These are phyloP conservation scores for Neomicropteryx cornuta DNA, from an alignment of 1,140 invertebrate species.

Conservation along the genomic window DNA sequence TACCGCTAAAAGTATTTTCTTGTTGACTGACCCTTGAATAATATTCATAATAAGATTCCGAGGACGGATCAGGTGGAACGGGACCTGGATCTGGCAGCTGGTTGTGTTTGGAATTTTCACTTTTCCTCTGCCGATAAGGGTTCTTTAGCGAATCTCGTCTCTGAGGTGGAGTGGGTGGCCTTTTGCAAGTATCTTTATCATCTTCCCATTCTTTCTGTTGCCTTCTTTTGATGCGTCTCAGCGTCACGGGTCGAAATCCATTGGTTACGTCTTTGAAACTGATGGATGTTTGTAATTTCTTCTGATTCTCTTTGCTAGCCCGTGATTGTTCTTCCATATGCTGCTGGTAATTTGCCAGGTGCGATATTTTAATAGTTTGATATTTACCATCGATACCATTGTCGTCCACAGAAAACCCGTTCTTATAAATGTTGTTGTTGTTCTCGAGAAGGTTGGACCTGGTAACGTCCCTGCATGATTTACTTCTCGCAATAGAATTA, in stretches of 20 bases:
- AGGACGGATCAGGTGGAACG: slow-evolving; percentile 30
- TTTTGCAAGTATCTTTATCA: slow-evolving; percentile 28
- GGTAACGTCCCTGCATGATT: slow-evolving; percentile 36
- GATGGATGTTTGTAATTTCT: slow-evolving; percentile 38
- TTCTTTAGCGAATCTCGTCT: slow-evolving; percentile 38
- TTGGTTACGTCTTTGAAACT: slow-evolving; percentile 45
- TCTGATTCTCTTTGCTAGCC: slow-evolving; percentile 31
- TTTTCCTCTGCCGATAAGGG: slow-evolving; percentile 35
- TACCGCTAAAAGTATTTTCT: slow-evolving; percentile 36
- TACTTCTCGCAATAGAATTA: slow-evolving; percentile 36
- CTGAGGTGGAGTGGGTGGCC: slow-evolving; percentile 30
- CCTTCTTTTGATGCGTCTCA: slow-evolving; percentile 38
- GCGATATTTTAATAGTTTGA: slow-evolving; percentile 39
- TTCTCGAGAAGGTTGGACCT: slow-evolving; percentile 14
- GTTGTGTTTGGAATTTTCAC: slow-evolving; percentile 27
- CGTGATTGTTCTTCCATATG: slow-evolving; percentile 43
- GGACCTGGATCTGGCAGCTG: slow-evolving; percentile 30
- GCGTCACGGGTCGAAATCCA: slow-evolving; percentile 42
- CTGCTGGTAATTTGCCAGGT: slow-evolving; percentile 47
- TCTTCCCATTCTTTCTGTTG: slow-evolving; percentile 44
- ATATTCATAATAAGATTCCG: slow-evolving; percentile 39
- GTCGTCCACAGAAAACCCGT: slow-evolving; percentile 23
- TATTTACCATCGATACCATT: slow-evolving; percentile 18
- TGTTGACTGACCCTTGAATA: slow-evolving; percentile 39
- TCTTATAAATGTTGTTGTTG: slow-evolving; percentile 23